Percentiles rank a stretch among this genome's conserved stretches.
Evolutionary conservation across 1,140 invertebrate species (phyloP).

Genomic region (Mizuhopecten yessoensis): DNA sequence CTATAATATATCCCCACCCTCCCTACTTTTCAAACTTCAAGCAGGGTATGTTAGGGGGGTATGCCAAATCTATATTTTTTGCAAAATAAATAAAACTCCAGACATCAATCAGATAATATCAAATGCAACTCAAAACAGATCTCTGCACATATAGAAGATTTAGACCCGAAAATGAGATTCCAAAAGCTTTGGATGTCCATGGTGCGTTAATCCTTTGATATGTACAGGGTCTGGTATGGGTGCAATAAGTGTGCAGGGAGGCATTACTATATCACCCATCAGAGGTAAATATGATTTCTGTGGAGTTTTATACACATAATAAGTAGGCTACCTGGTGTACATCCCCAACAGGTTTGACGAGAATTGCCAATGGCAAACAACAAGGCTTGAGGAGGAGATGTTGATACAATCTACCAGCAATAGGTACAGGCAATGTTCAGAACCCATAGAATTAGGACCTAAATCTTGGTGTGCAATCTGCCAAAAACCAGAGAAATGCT

Average conservation of each 20-base stretch:
- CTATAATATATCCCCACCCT: too few relatives aligned
- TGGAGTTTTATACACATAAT: neutral
- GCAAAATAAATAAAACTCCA: neutral
- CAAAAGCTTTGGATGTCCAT: neutral
- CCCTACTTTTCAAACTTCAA: too few relatives aligned
- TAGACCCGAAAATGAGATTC: neutral
- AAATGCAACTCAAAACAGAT: neutral
- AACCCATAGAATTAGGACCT: neutral
- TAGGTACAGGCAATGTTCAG: conserved; percentile 23
- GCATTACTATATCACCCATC: neutral
- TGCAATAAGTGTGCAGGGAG: neutral
- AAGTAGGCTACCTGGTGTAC: neutral
- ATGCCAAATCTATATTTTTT: neutral
- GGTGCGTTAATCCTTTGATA: neutral
- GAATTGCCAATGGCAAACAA: conserved; percentile 32
- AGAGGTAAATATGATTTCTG: neutral
- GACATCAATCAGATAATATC: neutral
- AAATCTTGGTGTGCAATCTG: conserved; percentile 24
- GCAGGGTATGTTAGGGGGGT: too few relatives aligned
- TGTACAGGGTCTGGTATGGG: neutral
- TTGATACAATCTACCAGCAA: neutral
- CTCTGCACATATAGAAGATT: neutral
- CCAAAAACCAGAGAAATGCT: conserved; percentile 3
- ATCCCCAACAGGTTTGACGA: conserved; percentile 1
- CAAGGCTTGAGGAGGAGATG: conserved; percentile 17